Base-by-base conservation (phyloP, 2,888 invertebrate species). In the Drosophila austrosaltans region DNA sequence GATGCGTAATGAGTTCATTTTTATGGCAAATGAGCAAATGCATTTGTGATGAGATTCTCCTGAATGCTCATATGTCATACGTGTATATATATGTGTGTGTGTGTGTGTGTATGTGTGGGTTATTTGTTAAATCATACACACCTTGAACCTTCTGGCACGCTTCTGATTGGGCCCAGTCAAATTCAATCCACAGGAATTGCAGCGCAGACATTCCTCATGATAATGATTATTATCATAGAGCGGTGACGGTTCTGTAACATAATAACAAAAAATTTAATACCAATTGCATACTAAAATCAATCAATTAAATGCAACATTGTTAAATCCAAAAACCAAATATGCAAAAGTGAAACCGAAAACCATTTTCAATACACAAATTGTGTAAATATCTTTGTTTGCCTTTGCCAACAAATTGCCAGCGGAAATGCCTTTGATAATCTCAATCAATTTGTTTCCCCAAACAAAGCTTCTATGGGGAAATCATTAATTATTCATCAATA, bases 161-260 rank as follows among this genome's bases (percentile, higher is more conserved):
- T 94, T 95, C 93, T 95, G 97, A 93, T 97, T 97, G 89, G 97
- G 96, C 84, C 98, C 98, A 85, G 97, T 97, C 91, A 98, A 95
- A 94, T 98, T 97, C 93, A 97, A 94, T 91, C 97, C 97, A 93
- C 98, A 98, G 91, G 97, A 97, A 94, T 98, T 97, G 96, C 98
- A 98, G 91, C 97, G 96, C 91, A 98, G 95, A 94, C 98, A 98
- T 95, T 98, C 98, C 94, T 98, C 98, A 95, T 98, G 98, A 93
- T 98, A 98, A 93, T 97, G 97, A 93, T 97, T 97, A 95, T 98
- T 98, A 94, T 98, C 97, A 93, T 98, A 98, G 89, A 97, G 93
- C 82, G 97, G 97, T 77, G 97, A 97, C 81, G 97, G 97, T 93
- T 98, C 97, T 97, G 95, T 32, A 94, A 94, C 86, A 77, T 74